Conservation (phyloP, 2,888 invertebrate species). For the Eristalis intricaria region DNA sequence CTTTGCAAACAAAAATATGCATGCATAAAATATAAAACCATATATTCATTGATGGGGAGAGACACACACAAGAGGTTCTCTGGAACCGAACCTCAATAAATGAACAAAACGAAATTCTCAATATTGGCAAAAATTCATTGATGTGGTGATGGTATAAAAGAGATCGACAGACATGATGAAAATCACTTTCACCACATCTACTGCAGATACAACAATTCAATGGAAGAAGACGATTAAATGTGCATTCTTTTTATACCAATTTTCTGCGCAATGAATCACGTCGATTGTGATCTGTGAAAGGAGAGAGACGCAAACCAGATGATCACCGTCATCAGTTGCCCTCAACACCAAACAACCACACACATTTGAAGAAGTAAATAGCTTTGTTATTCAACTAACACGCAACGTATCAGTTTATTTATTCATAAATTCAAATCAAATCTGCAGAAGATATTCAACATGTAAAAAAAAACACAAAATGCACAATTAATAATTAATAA, state of each 20-base stretch:
- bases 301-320: not conserved
- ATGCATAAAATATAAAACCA: slow-evolving; percentile 57
- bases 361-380: slow-evolving; percentile 11
- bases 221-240: not conserved
- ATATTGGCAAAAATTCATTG: slow-evolving; percentile 38
- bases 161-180: too few relatives aligned
- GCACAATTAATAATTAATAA: slow-evolving; percentile 52
- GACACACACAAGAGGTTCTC: slow-evolving; percentile 1
- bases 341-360: not conserved
- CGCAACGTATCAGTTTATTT: slow-evolving; percentile 40
- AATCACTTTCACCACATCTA: not conserved
- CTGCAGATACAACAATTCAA: not conserved
- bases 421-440: slow-evolving; percentile 34
- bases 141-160: not conserved
- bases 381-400: slow-evolving; percentile 33
- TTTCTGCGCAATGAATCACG: not conserved
- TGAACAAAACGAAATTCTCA: slow-evolving; percentile 59
- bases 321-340: not conserved
- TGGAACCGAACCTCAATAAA: slow-evolving; percentile 20
- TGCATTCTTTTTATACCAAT: not conserved
- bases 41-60: too few relatives aligned
- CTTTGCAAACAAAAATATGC: slow-evolving; percentile 35
- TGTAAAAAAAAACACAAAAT: slow-evolving; percentile 45
- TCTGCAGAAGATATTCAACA: slow-evolving; percentile 13
- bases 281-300: not conserved